Evolutionary conservation across 2,888 invertebrate species (phyloP), one percentile per base, ranked within the genome.

Genomic region (Pyrrhosoma nymphula): DNA sequence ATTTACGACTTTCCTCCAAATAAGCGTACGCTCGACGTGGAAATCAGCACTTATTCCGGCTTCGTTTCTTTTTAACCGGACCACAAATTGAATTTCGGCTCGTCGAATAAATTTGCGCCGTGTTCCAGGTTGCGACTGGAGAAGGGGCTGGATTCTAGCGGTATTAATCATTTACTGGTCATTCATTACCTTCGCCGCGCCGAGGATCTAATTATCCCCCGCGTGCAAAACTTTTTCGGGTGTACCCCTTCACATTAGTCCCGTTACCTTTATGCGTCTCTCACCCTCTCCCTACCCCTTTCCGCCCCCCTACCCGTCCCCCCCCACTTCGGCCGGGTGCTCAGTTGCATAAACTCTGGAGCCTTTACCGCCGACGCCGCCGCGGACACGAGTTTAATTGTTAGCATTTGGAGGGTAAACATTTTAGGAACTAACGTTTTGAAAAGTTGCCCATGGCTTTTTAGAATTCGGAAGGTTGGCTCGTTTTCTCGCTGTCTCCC

Each of bases 351-450:
- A 93, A 93, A 93, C 93, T 63, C 47, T 69, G 47, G 82, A 30
- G 47, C 93, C 69, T 75, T 93, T 47, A 55, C 69, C 93, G 39
- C 69, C 47, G 75, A 93, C 69, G 47, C 69, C 69, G 69, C 93
- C n/a, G 93, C 60, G 47, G 26, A 91, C 93, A 35, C 82, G 30
- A 75, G 93, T 93, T 93, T 93, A 93, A 93, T 69, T 47, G 93
- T 93, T 93, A 55, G 93, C 93, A 93, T 93, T 93, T 75, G 93
- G 69, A 93, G 69, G 93, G 93, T 69, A 93, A 93, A 93, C 69
- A 93, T 93, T 82, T 93, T 93, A 93, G 93, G 69, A 75, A 93
- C 69, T 47, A 82, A 69, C 93, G 93, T 93, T 69, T 63, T 63
- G 69, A 69, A 93, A 69, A 69, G 69, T 93, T 93, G 93, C 69